Base-by-base conservation (phyloP, 2,888 invertebrate genomes). In the Candidula unifasciata region DNA sequence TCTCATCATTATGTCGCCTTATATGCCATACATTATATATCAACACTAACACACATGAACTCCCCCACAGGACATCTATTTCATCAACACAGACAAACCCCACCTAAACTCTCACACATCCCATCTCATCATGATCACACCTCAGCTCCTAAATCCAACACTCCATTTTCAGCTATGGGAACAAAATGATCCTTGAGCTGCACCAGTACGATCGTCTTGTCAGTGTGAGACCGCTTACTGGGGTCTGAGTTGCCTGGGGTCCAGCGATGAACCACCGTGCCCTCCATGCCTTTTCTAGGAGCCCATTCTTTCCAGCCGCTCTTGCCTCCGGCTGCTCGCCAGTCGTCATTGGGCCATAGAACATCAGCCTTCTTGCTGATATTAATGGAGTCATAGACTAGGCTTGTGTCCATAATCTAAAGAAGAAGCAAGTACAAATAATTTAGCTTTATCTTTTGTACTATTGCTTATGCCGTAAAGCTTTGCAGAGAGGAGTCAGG, bases 171-270 rank as follows among this genome's bases (percentile, higher is more conserved):
- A 0, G 97, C 97, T 80, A 98, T 97, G 27, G 98, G 98, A 86
- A 99, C 98, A 94, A 96, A 98, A 91, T 96, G 96, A 90, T 98
- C 98, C 27, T 97, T 97, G 76, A 98, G 97, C 94, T 97, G 97
- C n/a, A 99, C 95, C 27, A 99, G 95, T 30, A 98, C 95, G 86
- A 99, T 97, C 80, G 96, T 97, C 90, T 97, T 96, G 94, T 98
- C 98, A 27, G 98, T 96, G 93, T 98, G 97, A 6, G 98, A 98
- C 30, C 98, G 95, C 84, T 96, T 96, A 89, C 96, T 96, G 0
- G 96, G 96, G 93, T 98, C 97, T 81, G 96, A 95, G 94, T 99
- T 98, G 94, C 96, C 97, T 0, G 98, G 99, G 64, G 96, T 96
- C 98, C 99, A 99, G 89, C 96, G 96, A 94, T 99, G 98, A 18